phyloP scores from a whole-genome alignment of 2,797 vertebrate genomes.

The Acanthurus lineatus region DNA sequence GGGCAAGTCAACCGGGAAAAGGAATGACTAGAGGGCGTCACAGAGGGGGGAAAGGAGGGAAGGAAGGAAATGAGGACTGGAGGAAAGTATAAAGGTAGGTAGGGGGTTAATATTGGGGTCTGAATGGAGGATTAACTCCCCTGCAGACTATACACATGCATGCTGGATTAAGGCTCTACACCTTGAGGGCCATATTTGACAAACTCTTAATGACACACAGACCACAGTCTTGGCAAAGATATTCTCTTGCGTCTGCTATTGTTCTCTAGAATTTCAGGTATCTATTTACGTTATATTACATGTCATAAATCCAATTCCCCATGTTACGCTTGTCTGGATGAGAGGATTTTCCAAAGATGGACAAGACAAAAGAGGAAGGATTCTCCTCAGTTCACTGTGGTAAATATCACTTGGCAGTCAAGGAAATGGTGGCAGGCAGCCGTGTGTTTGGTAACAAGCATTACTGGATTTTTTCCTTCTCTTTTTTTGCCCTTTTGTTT shows the following conservation, averaged over 20 bases:
- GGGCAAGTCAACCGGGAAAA: slow-evolving; percentile 32
- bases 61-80: slow-evolving; percentile 12
- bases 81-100: slow-evolving; percentile 47
- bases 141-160: slow-evolving; percentile 19
- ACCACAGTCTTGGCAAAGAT: not conserved
- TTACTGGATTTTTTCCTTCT: slow-evolving; percentile 43
- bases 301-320: slow-evolving; percentile 34
- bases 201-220: slow-evolving; percentile 4
- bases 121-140: slow-evolving; percentile 46
- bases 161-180: slow-evolving; percentile 27
- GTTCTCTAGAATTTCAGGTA: slow-evolving; percentile 16
- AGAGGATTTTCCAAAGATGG: slow-evolving; percentile 43
- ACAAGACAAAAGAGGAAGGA: slow-evolving; percentile 24
- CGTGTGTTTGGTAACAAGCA: slow-evolving; percentile 55
- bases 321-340: slow-evolving; percentile 31
- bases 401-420: slow-evolving; percentile 72
- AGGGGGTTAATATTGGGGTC: slow-evolving; percentile 55
- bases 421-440: slow-evolving; percentile 47
- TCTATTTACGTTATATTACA: slow-evolving; percentile 21
- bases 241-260: not conserved
- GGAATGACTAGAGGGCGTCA: slow-evolving; percentile 41
- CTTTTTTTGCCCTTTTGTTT: not conserved
- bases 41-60: not conserved
- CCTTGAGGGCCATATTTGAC: slow-evolving; percentile 29
- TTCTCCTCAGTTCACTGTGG: slow-evolving; percentile 68